phyloP scores from a whole-genome alignment of 2,113 vertebrate species.

The Cardinalis cardinalis region DNA sequence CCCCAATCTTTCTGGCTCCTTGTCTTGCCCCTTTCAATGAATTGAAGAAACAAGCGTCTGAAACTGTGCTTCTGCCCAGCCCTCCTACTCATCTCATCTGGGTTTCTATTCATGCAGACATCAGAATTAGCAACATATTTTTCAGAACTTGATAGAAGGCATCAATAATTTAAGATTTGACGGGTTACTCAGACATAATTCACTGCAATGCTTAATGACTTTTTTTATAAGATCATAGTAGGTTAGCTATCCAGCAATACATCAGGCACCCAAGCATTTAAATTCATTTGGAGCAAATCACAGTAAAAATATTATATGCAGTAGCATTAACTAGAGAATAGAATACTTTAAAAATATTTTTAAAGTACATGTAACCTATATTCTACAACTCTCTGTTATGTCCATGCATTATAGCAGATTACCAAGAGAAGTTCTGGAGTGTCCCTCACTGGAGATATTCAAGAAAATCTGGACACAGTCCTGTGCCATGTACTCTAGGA shows the following conservation, averaged over 20 bases:
- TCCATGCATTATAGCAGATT: background rate
- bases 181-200: background rate
- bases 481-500: background rate
- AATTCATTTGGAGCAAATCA: background rate
- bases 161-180: constrained; percentile 22
- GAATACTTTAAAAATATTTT: background rate
- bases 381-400: background rate
- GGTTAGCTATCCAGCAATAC: background rate
- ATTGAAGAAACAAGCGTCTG: background rate
- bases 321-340: background rate
- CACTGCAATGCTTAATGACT: background rate
- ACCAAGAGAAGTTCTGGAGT: background rate
- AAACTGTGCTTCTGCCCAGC: background rate
- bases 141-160: background rate
- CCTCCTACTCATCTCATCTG: background rate
- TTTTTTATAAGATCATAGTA: background rate
- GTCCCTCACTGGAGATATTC: background rate
- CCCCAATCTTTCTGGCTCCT: background rate
- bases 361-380: background rate
- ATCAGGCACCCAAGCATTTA: background rate
- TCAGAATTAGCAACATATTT: background rate
- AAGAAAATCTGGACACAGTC: background rate
- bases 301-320: background rate
- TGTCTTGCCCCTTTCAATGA: background rate
- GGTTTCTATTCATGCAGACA: background rate